phyloP scores from a whole-genome alignment of 2,797 vertebrate species.

The Chrosomus eos region DNA sequence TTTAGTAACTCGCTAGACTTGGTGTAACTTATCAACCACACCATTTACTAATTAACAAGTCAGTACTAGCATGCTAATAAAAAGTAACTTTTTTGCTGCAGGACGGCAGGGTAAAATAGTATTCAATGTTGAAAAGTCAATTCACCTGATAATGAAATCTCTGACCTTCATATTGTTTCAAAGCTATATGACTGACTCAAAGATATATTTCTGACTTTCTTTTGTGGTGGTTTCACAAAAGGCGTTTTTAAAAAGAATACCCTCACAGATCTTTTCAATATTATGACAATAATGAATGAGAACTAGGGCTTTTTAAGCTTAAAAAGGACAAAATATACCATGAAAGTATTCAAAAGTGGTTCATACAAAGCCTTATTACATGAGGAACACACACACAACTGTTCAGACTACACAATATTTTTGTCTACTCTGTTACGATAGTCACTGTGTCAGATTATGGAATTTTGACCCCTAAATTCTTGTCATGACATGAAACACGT shows the following conservation, averaged over 20 bases:
- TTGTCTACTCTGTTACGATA: too few relatives aligned
- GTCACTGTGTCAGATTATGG: too few relatives aligned
- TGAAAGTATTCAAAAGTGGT: neutral
- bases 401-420: too few relatives aligned
- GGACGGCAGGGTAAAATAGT: neutral
- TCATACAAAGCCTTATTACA: neutral
- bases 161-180: neutral
- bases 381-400: neutral
- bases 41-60: constrained; percentile 23
- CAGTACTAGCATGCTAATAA: neutral
- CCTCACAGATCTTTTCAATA: neutral
- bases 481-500: too few relatives aligned
- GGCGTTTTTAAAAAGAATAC: neutral
- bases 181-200: neutral
- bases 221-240: neutral
- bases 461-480: too few relatives aligned
- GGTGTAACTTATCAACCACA: constrained; percentile 7
- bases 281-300: neutral
- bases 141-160: neutral
- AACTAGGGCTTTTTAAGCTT: neutral
- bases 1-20: neutral
- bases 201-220: neutral
- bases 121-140: neutral
- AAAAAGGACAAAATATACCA: neutral
- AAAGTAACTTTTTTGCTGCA: neutral